These are phyloP conservation scores for Cynopterus brachyotis DNA, from an alignment of 2,113 vertebrate species.

Conservation along the genomic window DNA sequence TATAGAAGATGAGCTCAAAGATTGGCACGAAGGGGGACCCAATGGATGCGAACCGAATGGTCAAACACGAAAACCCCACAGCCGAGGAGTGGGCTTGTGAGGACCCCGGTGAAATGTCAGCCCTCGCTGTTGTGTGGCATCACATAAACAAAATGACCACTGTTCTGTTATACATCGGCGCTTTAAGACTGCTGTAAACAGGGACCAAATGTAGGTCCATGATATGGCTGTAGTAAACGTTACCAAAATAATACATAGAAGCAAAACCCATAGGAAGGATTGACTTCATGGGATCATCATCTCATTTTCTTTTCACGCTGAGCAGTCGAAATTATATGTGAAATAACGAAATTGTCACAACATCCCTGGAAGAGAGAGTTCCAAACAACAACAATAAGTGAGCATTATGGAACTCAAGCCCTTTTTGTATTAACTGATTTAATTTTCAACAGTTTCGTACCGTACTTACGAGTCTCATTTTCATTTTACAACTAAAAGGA, in stretches of 20 bases:
- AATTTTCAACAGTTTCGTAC: neutral
- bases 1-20: neutral
- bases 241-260: neutral
- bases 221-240: neutral
- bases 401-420: neutral
- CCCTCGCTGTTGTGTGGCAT: neutral
- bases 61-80: neutral
- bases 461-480: neutral
- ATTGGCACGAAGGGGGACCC: neutral
- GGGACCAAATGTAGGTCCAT: neutral
- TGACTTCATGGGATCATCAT: neutral
- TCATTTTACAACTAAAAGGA: neutral
- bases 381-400: neutral
- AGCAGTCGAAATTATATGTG: neutral
- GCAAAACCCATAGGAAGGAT: neutral
- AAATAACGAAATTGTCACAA: neutral
- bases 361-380: neutral
- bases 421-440: neutral
- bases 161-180: neutral
- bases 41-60: neutral
- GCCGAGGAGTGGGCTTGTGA: neutral
- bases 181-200: neutral
- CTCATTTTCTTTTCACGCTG: neutral
- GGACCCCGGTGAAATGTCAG: neutral
- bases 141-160: neutral